Conservation (phyloP, 2,888 invertebrate genomes). For the Catocala sponsa region DNA sequence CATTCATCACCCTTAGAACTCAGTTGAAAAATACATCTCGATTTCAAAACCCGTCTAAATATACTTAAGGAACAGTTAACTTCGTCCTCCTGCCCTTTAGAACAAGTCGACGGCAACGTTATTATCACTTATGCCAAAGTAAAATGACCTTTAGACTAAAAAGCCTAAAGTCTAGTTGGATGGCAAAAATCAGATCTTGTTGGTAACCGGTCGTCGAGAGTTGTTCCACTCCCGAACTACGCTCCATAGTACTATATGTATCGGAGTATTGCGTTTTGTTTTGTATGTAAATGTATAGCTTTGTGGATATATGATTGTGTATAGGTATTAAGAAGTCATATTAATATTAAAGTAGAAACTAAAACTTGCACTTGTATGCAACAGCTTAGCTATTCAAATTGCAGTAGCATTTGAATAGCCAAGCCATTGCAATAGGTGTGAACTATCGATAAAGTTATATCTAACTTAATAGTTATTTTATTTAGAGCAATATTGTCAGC, state of each 20-base stretch:
- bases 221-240: conserved; percentile 72
- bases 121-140: conserved; percentile 9
- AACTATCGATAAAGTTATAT: too few species aligned
- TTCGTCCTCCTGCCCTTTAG: conserved; percentile 71
- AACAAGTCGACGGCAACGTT: conserved; percentile 46
- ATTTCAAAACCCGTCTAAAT: conserved; percentile 68
- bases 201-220: conserved; percentile 66
- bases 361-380: too few species aligned
- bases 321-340: not conserved
- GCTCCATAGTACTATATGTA: conserved; percentile 56
- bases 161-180: conserved; percentile 19
- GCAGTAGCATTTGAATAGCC: too few species aligned
- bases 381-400: too few species aligned
- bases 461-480: too few species aligned
- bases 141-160: conserved; percentile 36
- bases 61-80: conserved; percentile 66
- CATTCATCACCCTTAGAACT: conserved; percentile 40
- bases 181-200: conserved; percentile 39
- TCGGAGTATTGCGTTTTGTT: conserved; percentile 45
- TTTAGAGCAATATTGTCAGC: too few species aligned
- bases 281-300: conserved; percentile 39
- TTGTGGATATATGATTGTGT: conserved; percentile 14
- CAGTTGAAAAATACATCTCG: conserved; percentile 55
- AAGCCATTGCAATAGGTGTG: too few species aligned
- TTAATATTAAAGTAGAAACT: too few species aligned